Base-by-base conservation (phyloP, 2,888 invertebrate genomes). In the Chloromyia formosa region DNA sequence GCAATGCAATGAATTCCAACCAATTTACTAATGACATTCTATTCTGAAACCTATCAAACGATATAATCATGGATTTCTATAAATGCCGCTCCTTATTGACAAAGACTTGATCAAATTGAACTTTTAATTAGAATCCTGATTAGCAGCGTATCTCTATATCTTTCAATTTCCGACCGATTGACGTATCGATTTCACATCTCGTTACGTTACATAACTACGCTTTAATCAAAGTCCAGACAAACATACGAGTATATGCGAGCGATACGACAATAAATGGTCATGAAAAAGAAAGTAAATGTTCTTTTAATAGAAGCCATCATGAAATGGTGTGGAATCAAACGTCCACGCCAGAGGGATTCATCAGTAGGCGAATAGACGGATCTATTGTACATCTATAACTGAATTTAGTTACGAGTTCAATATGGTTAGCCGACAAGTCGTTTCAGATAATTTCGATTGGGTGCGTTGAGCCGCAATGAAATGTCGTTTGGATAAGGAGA, bases 71-170 rank as follows among this genome's bases (percentile, higher is more conserved):
- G 27, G 27, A 60, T 23, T 60, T 22, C 27, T 10, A 60, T 14
- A 60, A 60, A 60, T 60, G 14, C 60, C 12, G 27, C 27, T 60
- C 22, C 9, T 14, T 60, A 56, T 56, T 35, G 27, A 35, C 27
- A 35, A 35, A 35, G 27, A 35, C 27, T 35, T 35, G 27, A 2
- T 35, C 27, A 35, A 35, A 20, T 10, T 45, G 22, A 66, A 66
- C 66, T 66, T 66, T 66, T 66, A 66, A 66, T 66, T 66, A 66
- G 35, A 66, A 66, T 66, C 49, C 22, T 66, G 18, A 66, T 66
- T 49, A 49, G 40, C 27, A 20, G 35, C 22, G 66, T 49, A 66
- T 40, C 35, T 60, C 18, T 62, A 12, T 35, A 62, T 62, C 62
- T 40, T 16, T 45, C 66, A n/a, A 49, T 66, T 66, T 66, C 66